Evolutionary conservation across 2,888 invertebrate genomes (phyloP), one percentile per base, ranked within the genome.

Genomic region (Papilio elwesi): DNA sequence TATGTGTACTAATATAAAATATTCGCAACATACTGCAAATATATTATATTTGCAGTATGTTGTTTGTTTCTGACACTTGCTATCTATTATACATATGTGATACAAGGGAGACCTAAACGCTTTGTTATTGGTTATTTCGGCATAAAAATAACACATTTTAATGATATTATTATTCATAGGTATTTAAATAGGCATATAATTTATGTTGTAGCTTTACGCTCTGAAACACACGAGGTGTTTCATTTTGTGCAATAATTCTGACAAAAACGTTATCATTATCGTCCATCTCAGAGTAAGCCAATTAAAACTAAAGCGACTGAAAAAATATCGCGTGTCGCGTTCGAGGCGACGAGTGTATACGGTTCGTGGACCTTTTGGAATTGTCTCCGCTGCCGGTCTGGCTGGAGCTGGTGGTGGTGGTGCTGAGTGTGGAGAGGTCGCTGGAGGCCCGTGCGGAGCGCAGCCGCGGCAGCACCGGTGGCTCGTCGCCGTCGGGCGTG

Each of bases 371-470:
- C 93, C 93, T 93, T 89, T 91, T 94, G 76, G 90, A 82, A 79
- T 92, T 82, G 81, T 91, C 88, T 82, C 92, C 84, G 79, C 85
- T 87, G 85, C 90, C 90, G 84, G 92, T 90, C 83, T 90, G 91
- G 87, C 92, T 92, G 85, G 92, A 87, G 86, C 90, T 91, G 82
- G 92, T 88, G 84, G 93, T 92, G 85, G 91, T 90, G 78, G 92
- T 85, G 87, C 93, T 91, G 82, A 92, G 90, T 38, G 93, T 92
- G 78, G 92, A 93, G 48, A 94, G 90, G 83, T 94, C 93, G 81
- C 93, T 92, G 80, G 92, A 92, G 81, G 93, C 93, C 75, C 94
- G 90, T 73, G 93, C 90, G 53, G 94, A 93, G 77, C 93, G 90
- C 81, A 93, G 86, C 76, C 91, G 89, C 76, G 91, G 94, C 81